Conservation (phyloP, 2,888 invertebrate genomes). For the Machimus rusticus region DNA sequence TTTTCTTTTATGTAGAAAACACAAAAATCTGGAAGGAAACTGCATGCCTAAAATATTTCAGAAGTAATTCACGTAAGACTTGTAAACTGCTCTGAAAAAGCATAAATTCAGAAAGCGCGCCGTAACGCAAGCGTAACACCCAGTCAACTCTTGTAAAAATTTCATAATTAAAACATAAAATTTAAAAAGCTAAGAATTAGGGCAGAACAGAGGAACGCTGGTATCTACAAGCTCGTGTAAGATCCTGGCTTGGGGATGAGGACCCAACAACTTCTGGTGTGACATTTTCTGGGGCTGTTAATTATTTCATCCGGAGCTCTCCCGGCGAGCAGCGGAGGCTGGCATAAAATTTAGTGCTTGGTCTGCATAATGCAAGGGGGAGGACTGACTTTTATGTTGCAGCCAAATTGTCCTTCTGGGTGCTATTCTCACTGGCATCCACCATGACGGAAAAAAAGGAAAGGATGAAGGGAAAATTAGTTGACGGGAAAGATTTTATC, state of each 20-base stretch:
- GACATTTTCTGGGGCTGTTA: constrained; percentile 35
- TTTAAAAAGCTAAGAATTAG: constrained; percentile 35
- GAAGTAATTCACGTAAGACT: background rate
- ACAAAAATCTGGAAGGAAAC: background rate
- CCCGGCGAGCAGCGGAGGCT: constrained; percentile 21
- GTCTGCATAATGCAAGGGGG: constrained; percentile 24
- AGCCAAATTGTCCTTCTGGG: constrained; percentile 61
- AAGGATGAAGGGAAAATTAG: constrained; percentile 9
- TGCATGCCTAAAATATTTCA: background rate
- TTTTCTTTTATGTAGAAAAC: background rate
- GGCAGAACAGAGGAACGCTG: constrained; percentile 25
- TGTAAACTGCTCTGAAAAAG: background rate
- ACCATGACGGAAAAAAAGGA: constrained; percentile 37
- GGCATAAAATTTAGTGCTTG: constrained; percentile 36
- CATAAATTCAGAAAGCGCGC: background rate
- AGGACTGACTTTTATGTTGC: constrained; percentile 51
- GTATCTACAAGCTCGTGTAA: constrained; percentile 30
- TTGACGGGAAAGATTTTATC: constrained; percentile 32
- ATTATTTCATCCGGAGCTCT: constrained; percentile 36
- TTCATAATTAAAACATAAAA: constrained; percentile 36
- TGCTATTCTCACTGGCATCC: constrained; percentile 57
- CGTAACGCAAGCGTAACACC: constrained; percentile 23
- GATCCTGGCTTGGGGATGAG: background rate
- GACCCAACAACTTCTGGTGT: constrained; percentile 32
- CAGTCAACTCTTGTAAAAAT: constrained; percentile 33